A percentile compares a stretch with the other conserved stretches of the same genome.
These are phyloP conservation scores for Triops cancriformis DNA, from an alignment of 1,140 invertebrate genomes.

Conservation along the genomic window DNA sequence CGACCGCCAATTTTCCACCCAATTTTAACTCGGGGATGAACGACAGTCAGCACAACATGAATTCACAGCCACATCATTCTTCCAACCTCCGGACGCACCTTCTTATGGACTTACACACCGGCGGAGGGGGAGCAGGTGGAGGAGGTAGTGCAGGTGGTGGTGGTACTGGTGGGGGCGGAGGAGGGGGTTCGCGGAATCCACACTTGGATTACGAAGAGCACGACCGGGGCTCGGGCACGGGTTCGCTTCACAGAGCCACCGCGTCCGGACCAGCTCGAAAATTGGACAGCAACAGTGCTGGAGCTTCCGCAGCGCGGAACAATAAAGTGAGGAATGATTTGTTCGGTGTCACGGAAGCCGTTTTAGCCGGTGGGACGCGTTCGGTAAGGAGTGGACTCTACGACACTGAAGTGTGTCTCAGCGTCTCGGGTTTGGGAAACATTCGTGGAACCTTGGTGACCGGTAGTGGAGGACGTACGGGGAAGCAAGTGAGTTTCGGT, in stretches of 20 bases:
- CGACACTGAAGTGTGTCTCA: slow-evolving; percentile 29
- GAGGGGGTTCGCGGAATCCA: slow-evolving; percentile 15
- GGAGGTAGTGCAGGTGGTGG: slow-evolving; percentile 11
- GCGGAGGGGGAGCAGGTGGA: not conserved
- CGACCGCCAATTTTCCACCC: not conserved
- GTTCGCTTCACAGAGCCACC: not conserved
- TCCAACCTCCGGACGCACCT: slow-evolving; percentile 23
- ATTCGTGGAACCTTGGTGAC: slow-evolving; percentile 18
- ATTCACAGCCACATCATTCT: slow-evolving; percentile 22
- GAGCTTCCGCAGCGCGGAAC: not conserved
- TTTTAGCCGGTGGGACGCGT: slow-evolving; percentile 20
- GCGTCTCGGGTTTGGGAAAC: slow-evolving; percentile 26
- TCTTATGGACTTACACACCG: slow-evolving; percentile 22
- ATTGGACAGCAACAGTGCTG: slow-evolving; percentile 19
- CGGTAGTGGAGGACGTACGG: slow-evolving; percentile 19
- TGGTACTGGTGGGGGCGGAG: slow-evolving; percentile 1
- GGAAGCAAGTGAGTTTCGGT: slow-evolving; percentile 29
- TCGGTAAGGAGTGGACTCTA: slow-evolving; percentile 28
- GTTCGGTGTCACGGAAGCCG: not conserved
- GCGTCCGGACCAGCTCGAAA: slow-evolving; percentile 15
- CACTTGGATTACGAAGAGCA: not conserved
- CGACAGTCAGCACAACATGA: slow-evolving; percentile 22
- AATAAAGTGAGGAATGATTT: slow-evolving; percentile 18
- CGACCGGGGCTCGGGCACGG: not conserved
- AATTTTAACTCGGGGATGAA: slow-evolving; percentile 6